A percentile compares a stretch with the other conserved stretches of the same genome.
These are phyloP conservation scores for Heliconius sara DNA, from an alignment of 2,888 invertebrate genomes.

Conservation along the genomic window DNA sequence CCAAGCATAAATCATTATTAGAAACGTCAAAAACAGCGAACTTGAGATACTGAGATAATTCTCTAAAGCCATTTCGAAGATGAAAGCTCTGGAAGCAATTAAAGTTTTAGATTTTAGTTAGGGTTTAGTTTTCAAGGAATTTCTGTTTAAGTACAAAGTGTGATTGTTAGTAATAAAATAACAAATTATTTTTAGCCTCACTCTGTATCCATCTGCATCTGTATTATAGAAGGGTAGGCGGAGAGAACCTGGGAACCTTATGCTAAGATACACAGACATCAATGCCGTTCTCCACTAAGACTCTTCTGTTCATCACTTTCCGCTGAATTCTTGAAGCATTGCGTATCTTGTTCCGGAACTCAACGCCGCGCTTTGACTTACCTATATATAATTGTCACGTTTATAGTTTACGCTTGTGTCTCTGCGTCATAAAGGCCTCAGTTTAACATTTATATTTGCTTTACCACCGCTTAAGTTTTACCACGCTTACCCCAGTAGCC, in stretches of 20 bases:
- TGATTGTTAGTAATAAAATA: constrained; percentile 2
- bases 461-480: no score
- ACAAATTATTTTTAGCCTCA: not conserved
- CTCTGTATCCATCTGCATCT: not conserved
- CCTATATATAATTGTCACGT: no score
- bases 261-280: not conserved
- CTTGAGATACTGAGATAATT: constrained; percentile 42
- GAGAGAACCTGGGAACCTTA: not conserved
- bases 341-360: no score
- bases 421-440: no score
- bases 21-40: constrained; percentile 36
- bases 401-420: no score
- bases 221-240: not conserved
- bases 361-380: no score
- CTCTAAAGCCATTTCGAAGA: constrained; percentile 35
- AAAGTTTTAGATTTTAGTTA: constrained; percentile 24
- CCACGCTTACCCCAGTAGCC: no score
- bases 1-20: constrained; percentile 40
- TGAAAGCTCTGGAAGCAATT: constrained; percentile 17
- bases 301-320: no score
- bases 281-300: not conserved
- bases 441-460: no score
- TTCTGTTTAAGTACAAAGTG: constrained; percentile 11
- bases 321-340: no score
- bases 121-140: constrained; percentile 1